Percentiles rank a stretch among this genome's conserved stretches.
Conservation (phyloP, 1,140 invertebrate genomes). For the Drosophila auraria region DNA sequence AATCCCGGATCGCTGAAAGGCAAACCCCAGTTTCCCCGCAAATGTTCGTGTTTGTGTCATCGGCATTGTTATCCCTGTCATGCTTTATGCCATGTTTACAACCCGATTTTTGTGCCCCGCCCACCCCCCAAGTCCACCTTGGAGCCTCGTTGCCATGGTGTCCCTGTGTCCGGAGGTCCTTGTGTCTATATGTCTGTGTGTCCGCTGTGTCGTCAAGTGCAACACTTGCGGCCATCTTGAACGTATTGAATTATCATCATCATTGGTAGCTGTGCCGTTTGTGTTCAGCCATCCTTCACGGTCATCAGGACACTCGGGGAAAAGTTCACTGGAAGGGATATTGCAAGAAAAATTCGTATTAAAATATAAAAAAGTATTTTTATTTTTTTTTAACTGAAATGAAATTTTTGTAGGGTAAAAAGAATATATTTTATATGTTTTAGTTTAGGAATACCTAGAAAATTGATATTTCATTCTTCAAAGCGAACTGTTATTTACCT, state of each 20-base stretch:
- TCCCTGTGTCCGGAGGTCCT: conserved; percentile 3
- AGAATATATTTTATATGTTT: no score
- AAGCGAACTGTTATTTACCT: no score
- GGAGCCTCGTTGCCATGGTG: background rate
- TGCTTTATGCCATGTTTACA: conserved; percentile 70
- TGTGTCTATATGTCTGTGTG: background rate
- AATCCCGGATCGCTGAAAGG: conserved; percentile 41
- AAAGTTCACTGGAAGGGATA: background rate
- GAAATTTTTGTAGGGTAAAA: no score
- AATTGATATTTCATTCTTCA: no score
- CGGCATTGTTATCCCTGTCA: conserved; percentile 68
- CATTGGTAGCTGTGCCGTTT: conserved; percentile 33
- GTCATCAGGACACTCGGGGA: conserved; percentile 2
- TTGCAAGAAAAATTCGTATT: background rate
- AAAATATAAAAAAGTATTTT: background rate
- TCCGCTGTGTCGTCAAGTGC: conserved; percentile 56
- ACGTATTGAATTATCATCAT: conserved; percentile 61
- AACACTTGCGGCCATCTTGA: conserved; percentile 66
- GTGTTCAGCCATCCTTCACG: conserved; percentile 12
- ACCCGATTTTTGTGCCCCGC: conserved; percentile 49
- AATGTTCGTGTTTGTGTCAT: conserved; percentile 62
- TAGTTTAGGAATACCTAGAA: no score
- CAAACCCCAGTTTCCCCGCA: conserved; percentile 16
- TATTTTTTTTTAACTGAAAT: no score
- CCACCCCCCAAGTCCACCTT: background rate